Evolutionary conservation across 2,797 vertebrate genomes (phyloP).

Genomic region (Uromys caudimaculatus): DNA sequence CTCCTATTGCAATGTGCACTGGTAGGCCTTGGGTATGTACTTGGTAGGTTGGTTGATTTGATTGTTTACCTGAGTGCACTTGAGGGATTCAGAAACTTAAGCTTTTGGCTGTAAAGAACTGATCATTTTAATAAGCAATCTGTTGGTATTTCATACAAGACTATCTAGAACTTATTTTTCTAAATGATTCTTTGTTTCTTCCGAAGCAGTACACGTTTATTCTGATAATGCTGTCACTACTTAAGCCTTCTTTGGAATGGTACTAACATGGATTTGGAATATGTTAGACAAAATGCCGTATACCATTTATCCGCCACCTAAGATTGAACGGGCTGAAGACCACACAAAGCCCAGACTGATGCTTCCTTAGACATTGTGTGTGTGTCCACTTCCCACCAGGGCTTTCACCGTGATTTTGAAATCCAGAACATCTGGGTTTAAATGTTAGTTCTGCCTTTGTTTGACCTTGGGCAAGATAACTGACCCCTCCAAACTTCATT

Average conservation of each 20-base stretch:
- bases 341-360: neutral
- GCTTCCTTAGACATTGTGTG: slow-evolving; percentile 31
- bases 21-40: slow-evolving; percentile 57
- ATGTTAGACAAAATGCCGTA: slow-evolving; percentile 29
- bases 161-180: neutral
- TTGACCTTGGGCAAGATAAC: slow-evolving; percentile 76
- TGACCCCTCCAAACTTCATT: slow-evolving; percentile 60
- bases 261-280: slow-evolving; percentile 38
- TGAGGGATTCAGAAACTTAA: slow-evolving; percentile 63
- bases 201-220: slow-evolving; percentile 28
- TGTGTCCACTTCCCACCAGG: neutral
- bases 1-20: slow-evolving; percentile 46
- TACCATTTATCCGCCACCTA: slow-evolving; percentile 40
- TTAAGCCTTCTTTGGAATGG: slow-evolving; percentile 59
- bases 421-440: slow-evolving; percentile 54
- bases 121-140: slow-evolving; percentile 37
- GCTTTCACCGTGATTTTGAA: neutral
- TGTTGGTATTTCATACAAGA: slow-evolving; percentile 57
- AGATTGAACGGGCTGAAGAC: neutral
- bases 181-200: slow-evolving; percentile 50
- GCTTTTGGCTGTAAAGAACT: slow-evolving; percentile 58
- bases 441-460: slow-evolving; percentile 42
- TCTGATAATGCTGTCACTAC: slow-evolving; percentile 31
- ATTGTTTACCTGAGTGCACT: slow-evolving; percentile 48
- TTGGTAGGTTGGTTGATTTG: slow-evolving; percentile 33